Evolutionary conservation across 2,797 vertebrate species (phyloP), one percentile per base, ranked within the genome.

Genomic region (Podarcis siculus): DNA sequence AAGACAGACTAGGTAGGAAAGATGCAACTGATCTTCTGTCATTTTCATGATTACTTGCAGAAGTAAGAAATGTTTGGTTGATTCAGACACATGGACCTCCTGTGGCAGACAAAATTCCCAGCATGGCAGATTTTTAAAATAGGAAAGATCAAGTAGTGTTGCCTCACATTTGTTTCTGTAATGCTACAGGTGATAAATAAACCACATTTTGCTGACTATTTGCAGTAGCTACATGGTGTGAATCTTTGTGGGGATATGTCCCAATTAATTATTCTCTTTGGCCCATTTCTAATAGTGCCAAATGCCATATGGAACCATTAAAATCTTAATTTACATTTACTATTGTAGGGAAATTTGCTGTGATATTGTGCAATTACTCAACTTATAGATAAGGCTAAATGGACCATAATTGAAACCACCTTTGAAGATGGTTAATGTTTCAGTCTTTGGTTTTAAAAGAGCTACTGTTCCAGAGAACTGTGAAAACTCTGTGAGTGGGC

Each of bases 231-330:
- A 96, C 95, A 94, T 64, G 58, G 95, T 94, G 94, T 96, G 96
- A 97, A 95, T 96, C 90, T 86, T 95, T 94, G 91, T 91, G 96
- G 96, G 95, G 94, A 95, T 96, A 91, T 94, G 95, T 97, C 96
- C 94, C 94, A 93, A 95, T 94, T 96, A 96, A 95, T 96, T 97
- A 97, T 97, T 96, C 96, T 96, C 96, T 96, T 87, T 8, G 91
- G 79, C 91, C 92, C 96, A 92, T 95, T 96, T 95, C 96, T 94
- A 95, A 97, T 96, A 96, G 96, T 97, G 96, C 97, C 97, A 96
- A 95, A 92, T 91, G 85, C 96, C 97, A 98, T 98, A 97, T 98
- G 98, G 97, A 98, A 98, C 93, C 96, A 97, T 95, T 98, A 98
- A 98, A 98, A 95, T 88, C 89, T 95, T 95, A 55, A 55, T 79